phyloP scores from a whole-genome alignment of 2,888 invertebrate species.

The Thyatira batis region DNA sequence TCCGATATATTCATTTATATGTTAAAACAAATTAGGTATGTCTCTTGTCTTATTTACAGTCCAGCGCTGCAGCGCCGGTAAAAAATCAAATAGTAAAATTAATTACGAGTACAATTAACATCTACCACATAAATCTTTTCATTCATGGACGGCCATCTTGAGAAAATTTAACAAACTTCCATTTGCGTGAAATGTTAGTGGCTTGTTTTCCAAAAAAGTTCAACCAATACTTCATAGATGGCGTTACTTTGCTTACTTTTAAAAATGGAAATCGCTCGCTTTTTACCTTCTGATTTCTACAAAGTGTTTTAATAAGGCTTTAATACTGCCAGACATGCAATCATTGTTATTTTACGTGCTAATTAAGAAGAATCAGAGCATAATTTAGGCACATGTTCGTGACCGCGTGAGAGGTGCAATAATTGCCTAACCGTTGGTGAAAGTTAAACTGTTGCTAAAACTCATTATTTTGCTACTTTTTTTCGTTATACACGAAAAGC shows the following conservation, averaged over 20 bases:
- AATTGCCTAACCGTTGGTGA: slow-evolving; percentile 35
- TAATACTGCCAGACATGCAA: background rate
- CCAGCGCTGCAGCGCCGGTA: too few relatives aligned
- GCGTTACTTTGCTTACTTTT: background rate
- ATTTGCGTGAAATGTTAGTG: background rate
- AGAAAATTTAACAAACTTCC: background rate
- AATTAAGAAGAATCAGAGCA: slow-evolving; percentile 5
- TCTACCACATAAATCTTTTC: too few relatives aligned
- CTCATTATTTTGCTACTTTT: slow-evolving; percentile 51
- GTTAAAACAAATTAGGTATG: too few relatives aligned
- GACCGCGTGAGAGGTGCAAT: slow-evolving; percentile 35
- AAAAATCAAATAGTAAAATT: too few relatives aligned
- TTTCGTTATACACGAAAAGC: slow-evolving; percentile 49
- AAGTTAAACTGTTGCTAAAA: slow-evolving; percentile 56
- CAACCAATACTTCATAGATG: background rate
- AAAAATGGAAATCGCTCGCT: background rate
- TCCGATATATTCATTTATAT: too few relatives aligned
- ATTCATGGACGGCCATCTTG: background rate
- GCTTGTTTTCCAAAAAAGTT: background rate
- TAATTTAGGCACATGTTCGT: slow-evolving; percentile 12
- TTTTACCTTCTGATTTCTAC: too few relatives aligned
- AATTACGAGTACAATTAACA: too few relatives aligned
- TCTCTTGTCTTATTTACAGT: too few relatives aligned
- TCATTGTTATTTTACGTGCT: background rate
- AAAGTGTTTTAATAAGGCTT: background rate